Percentiles rank a stretch among this genome's conserved stretches.
Evolutionary conservation across 64 coral and sea anemone species (phyloP).

Genomic region (Pocillopora verrucosa): DNA sequence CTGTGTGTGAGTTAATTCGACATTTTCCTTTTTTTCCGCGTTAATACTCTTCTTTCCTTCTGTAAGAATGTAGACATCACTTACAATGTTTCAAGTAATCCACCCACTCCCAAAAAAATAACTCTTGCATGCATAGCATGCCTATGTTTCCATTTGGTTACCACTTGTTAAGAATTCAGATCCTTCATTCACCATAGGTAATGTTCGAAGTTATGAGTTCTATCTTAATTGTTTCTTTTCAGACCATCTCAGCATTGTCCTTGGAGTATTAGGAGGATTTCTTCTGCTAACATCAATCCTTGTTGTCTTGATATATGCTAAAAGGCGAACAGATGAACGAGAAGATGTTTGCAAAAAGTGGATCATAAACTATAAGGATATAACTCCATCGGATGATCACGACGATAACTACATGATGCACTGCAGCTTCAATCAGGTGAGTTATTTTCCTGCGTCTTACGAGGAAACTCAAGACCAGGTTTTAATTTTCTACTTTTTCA

Average conservation of each 20-base stretch:
- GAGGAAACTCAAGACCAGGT: neutral
- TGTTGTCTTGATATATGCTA: conserved; percentile 18
- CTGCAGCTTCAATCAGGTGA: neutral
- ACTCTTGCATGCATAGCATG: too few species aligned
- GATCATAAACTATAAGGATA: conserved; percentile 55
- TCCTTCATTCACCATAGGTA: too few species aligned
- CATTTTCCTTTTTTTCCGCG: too few species aligned
- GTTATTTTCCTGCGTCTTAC: too few species aligned
- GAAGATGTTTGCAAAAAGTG: conserved; percentile 53
- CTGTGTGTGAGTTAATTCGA: too few species aligned
- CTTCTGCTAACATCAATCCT: conserved; percentile 18
- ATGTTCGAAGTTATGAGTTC: too few species aligned
- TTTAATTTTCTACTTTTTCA: neutral
- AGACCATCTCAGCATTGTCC: conserved; percentile 35
- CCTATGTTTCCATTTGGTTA: too few species aligned
- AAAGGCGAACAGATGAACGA: conserved; percentile 12
- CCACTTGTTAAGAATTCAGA: too few species aligned
- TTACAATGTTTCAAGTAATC: too few species aligned
- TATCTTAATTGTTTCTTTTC: neutral
- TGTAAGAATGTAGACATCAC: too few species aligned
- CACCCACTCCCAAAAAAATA: too few species aligned
- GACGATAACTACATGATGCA: conserved; percentile 1
- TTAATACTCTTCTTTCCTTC: too few species aligned
- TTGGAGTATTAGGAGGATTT: conserved; percentile 30
- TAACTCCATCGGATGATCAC: conserved; percentile 28